Evolutionary conservation across 2,113 vertebrate species (phyloP).

Genomic region (Festucalex cinctus): DNA sequence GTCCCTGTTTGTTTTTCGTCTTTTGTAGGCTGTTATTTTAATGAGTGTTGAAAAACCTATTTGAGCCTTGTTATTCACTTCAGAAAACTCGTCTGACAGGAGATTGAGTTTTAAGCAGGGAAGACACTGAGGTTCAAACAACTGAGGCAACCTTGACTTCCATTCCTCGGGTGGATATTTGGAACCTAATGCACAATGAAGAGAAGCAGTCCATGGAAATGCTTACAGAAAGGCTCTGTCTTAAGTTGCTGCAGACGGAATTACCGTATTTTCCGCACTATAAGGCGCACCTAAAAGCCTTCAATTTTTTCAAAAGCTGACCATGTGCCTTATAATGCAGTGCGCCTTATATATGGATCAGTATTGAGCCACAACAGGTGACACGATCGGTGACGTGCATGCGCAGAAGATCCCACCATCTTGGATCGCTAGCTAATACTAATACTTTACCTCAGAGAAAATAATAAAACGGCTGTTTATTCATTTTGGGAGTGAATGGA

Average conservation of each 20-base stretch:
- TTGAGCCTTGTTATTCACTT: too few relatives aligned
- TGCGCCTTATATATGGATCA: too few relatives aligned
- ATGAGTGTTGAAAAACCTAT: constrained; percentile 1
- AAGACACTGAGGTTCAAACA: not conserved
- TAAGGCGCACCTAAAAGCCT: not conserved
- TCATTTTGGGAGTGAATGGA: too few relatives aligned
- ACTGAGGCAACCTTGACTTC: not conserved
- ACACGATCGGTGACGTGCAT: too few relatives aligned
- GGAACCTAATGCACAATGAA: not conserved
- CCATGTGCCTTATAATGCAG: too few relatives aligned
- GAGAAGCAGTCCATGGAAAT: not conserved
- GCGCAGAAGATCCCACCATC: too few relatives aligned
- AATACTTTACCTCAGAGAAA: too few relatives aligned
- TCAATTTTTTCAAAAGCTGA: not conserved
- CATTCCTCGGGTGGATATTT: not conserved
- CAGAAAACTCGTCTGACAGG: not conserved
- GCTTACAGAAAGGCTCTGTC: not conserved
- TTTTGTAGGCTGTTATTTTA: constrained; percentile 5
- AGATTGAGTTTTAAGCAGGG: not conserved
- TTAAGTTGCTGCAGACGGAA: not conserved
- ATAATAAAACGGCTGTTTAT: too few relatives aligned
- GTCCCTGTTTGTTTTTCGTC: constrained; percentile 10
- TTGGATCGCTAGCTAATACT: too few relatives aligned
- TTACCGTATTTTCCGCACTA: not conserved
- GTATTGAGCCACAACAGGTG: too few relatives aligned